Evolutionary conservation across 2,888 invertebrate species (phyloP), one percentile per base, ranked within the genome.

Genomic region (Toxonevra muliebris): DNA sequence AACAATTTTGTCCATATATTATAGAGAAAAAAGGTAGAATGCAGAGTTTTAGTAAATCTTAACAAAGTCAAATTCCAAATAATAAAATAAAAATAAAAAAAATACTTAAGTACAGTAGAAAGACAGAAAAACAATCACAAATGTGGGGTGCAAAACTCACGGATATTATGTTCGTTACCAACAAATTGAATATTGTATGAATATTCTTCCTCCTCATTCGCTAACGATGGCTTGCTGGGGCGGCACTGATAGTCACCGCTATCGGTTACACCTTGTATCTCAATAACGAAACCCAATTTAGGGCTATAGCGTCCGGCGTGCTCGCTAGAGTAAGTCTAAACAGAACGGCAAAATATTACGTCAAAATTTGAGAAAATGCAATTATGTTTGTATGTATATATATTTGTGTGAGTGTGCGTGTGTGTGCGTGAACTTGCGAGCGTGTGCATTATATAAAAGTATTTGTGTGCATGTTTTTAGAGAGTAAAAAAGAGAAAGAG

Each of bases 121-220:
- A 74, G 68, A 72, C 69, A 78, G 78, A 81, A 78, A 81, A 83
- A 83, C 83, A 83, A 83, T 83, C 84, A 83, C 83, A 83, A 84
- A 81, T 80, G 77, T 77, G 82, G 81, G 82, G 82, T 82, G 82
- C 82, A 82, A 80, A 82, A 83, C 83, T 83, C 83, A 83, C 83
- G 80, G 82, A 82, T 76, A 83, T 81, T 76, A 75, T 77, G 74
- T 80, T 79, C 79, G 83, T 82, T 82, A 84, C 83, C 83, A 78
- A 73, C 73, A 76, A 79, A 81, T 73, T 73, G 65, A 77, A 82
- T 76, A 66, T 68, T 59, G 66, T 80, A 72, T 70, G 64, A 19
- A 62, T 72, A 71, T 68, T 67, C 70, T 73, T 84, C 84, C 71
- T 77, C 80, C 70, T 82, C 80, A 60, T 84, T 76, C 3, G 69